Evolutionary conservation across 2,113 vertebrate species (phyloP), one percentile per base, ranked within the genome.

Genomic region (Chamaea fasciata): DNA sequence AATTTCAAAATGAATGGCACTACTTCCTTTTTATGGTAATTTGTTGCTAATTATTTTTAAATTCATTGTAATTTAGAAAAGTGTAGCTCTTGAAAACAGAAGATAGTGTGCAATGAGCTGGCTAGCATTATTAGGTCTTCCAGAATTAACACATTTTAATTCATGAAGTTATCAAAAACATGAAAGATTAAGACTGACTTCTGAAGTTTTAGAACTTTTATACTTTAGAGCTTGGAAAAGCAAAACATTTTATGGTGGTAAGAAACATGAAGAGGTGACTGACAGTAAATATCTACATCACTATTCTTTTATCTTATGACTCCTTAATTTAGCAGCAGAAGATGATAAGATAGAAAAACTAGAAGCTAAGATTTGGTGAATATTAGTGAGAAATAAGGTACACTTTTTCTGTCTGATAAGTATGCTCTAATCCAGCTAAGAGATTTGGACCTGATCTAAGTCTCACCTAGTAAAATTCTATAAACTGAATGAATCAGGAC

Each of bases 61-160:
- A 91, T 52, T 44, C 47, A 50, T 42, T 90, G 2, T 30, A 41
- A 63, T 83, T 90, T 69, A 49, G 6, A 75, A 86, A 86, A 87
- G 3, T 4, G 1, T 37, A n/a, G 15, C 28, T 74, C 8, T 87
- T 82, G 37, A 21, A 60, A 88, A 86, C 5, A 55, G 39, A 93
- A 70, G 30, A 67, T 47, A 91, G 4, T 28, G 3, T 39, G 7
- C 30, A 89, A 80, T 33, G 33, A 85, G 5, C 10, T 91, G 59
- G 7, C 9, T 92, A 94, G 44, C 42, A 60, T 73, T 64, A 86
- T 62, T 60, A 84, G 24, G 17, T 73, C 55, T 95, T 83, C 15
- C 50, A 95, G 41, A 59, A 84, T 78, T 89, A 95, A 92, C 91
- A 59, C 12, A 71, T 90, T 88, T 97, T 86, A 59, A 89, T 94